Evolutionary conservation across 2,888 invertebrate species (phyloP), one percentile per base, ranked within the genome.

Genomic region (Meteorus cinctellus): DNA sequence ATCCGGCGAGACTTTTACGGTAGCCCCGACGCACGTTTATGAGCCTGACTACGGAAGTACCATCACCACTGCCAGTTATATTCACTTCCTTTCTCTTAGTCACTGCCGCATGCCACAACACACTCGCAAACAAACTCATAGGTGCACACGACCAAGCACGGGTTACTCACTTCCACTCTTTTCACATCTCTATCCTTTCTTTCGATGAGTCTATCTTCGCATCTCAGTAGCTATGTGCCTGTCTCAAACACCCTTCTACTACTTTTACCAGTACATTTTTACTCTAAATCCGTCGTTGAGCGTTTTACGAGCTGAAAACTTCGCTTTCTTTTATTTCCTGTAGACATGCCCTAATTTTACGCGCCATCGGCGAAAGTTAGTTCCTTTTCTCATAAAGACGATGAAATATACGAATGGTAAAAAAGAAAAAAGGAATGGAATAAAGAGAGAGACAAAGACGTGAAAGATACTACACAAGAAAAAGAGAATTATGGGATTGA

Each of bases 261-360:
- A 19, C 19, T 19, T 19, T 6, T 19, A 55, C 5, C 19, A 19
- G 41, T 41, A 41, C 34, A 73, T 73, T 73, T 73, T 67, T 73
- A 16, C 16, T 34, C 14, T 14, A 66, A 24, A 73, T 65, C 55
- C 55, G 51, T 60, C 73, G 55, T 36, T 6, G 51, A 48, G n/a
- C 77, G 78, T 76, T 82, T 82, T 81, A 82, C 80, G 80, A 82
- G 78, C 78, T 79, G 78, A 79, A 81, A 81, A 82, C 77, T 79
- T 74, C 34, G 59, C 76, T 69, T 59, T 24, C 29, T 19, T 19
- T 19, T 59, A 19, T 36, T 19, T 69, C 19, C 55, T 19, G n/a
- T 19, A 51, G 31, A 48, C 34, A 34, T 34, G 34, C 12, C 36
- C 72, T 55, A 66, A 66, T 66, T 66, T 66, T 55, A 65, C 29